Conservation (phyloP, 2,888 invertebrate species). For the Lasioglossum figueresi region DNA sequence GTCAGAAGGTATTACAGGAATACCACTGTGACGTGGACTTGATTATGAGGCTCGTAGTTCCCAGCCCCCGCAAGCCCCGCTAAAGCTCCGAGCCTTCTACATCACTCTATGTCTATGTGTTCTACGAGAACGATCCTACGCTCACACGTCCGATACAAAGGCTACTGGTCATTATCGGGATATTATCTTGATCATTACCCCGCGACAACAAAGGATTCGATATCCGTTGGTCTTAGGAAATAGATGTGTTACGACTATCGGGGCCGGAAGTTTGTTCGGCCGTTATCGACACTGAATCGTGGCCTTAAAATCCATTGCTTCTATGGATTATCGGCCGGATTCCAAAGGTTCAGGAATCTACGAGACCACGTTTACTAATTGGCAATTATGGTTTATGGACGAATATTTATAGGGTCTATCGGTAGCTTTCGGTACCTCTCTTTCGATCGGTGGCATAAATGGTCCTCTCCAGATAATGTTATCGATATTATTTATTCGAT, state of each 20-base stretch:
- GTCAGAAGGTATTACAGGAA: conserved; percentile 63
- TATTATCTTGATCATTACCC: conserved; percentile 60
- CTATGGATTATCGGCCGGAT: not conserved
- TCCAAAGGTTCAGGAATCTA: not conserved
- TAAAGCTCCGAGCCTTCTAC: conserved; percentile 11
- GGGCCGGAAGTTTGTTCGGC: conserved; percentile 10
- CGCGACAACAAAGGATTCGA: conserved; percentile 60
- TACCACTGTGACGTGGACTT: conserved; percentile 70
- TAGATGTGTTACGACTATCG: conserved; percentile 12
- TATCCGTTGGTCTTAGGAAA: conserved; percentile 40
- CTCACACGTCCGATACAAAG: conserved; percentile 29
- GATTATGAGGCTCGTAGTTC: conserved; percentile 67
- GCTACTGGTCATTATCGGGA: conserved; percentile 42
- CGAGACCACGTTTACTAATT: conserved; percentile 9
- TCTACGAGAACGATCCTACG: conserved; percentile 43
- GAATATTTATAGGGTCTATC: not conserved
- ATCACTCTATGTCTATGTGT: conserved; percentile 38
- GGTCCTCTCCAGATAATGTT: not conserved
- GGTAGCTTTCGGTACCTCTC: not conserved
- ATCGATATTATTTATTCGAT: not conserved
- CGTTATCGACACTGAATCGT: conserved; percentile 38
- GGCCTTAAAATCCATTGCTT: not conserved
- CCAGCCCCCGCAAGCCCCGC: conserved; percentile 1
- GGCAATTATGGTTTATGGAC: not conserved
- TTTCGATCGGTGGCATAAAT: not conserved